Evolutionary conservation across 1,140 invertebrate species (phyloP).

Genomic region (Drosophila auraria): DNA sequence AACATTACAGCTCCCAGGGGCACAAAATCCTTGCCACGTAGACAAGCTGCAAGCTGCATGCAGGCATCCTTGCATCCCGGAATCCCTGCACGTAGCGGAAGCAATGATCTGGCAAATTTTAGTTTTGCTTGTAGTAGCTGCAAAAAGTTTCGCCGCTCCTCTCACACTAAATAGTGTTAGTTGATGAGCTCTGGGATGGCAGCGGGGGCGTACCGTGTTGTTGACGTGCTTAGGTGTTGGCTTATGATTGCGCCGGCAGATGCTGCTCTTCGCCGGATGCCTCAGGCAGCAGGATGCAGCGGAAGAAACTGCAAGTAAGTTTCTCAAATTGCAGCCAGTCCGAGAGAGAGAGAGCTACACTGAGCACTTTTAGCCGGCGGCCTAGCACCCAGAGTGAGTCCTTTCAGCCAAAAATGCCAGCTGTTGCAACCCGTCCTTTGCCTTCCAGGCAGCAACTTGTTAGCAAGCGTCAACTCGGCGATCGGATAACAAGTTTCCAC

Average conservation of each 20-base stretch:
- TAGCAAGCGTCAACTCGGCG: conserved; percentile 6
- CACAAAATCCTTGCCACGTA: conserved; percentile 36
- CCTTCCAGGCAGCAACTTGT: conserved; percentile 13
- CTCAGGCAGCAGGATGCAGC: conserved; percentile 54
- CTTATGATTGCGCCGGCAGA: conserved; percentile 76
- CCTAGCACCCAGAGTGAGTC: conserved; percentile 6
- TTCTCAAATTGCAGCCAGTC: conserved; percentile 77
- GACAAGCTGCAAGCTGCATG: conserved; percentile 15
- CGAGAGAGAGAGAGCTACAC: conserved; percentile 55
- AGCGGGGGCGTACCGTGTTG: conserved; percentile 51
- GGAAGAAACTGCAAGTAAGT: conserved; percentile 81
- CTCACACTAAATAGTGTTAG: conserved; percentile 72
- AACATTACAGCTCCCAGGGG: conserved; percentile 53
- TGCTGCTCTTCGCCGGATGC: conserved; percentile 40
- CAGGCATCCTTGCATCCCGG: conserved; percentile 11
- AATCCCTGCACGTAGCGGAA: conserved; percentile 80
- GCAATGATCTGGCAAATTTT: conserved; percentile 83
- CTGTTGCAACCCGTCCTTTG: conserved; percentile 10
- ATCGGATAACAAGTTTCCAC: conserved; percentile 46
- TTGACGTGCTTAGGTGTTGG: conserved; percentile 83
- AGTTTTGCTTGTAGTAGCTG: conserved; percentile 78
- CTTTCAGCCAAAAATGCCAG: conserved; percentile 30
- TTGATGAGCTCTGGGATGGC: conserved; percentile 52
- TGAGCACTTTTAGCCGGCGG: conserved; percentile 50
- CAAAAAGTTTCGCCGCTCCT: conserved; percentile 68